Evolutionary conservation across 53 echinoderm and acorn worm genomes (phyloP), one percentile per base, ranked within the genome.

Genomic region (Luidia sarsii): DNA sequence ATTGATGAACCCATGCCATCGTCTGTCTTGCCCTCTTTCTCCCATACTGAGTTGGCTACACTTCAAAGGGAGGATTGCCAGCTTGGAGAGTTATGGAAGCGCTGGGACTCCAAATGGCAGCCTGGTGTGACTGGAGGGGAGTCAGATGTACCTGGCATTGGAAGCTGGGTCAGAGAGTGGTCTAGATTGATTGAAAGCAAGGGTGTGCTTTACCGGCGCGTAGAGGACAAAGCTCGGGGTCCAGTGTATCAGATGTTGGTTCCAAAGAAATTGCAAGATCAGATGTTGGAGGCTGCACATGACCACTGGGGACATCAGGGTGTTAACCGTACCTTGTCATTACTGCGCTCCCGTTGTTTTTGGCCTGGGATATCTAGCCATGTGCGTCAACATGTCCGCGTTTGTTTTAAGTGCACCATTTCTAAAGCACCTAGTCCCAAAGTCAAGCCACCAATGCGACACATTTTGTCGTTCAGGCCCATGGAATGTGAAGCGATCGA

Each of bases 21-120:
- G 8, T 43, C 79, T 3, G 83, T 91, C 6, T 79, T 91, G 28
- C 91, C 91, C 21, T 91, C 91, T 3, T 88, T 80, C 32, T 56
- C 83, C 2, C 37, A 46, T 48, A 72, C 64, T 4, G 70, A 91
- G 34, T 57, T 91, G 21, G 49, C 37, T 0, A 18, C 8, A 2
- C 25, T 91, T 54, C 91, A 91, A 29, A 35, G 27, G 50, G 35
- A 80, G 2, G 91, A 91, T 82, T 6, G 19, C 10, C 32, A 31
- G 2, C 48, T 86, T 0, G 29, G 59, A 4, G 61, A 50, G 34
- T 64, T 90, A 14, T 51, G 80, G 80, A n/a, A 51, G 1, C 45
- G 50, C 36, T 64, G 71, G 62, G 46, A 71, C 18, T 35, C 31
- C 28, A 67, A 67, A 9, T 85, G 90, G 90, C 21, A 36, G 18